Evolutionary conservation across 2,888 invertebrate genomes (phyloP), one percentile per base, ranked within the genome.

Genomic region (Pegoplata infirma): DNA sequence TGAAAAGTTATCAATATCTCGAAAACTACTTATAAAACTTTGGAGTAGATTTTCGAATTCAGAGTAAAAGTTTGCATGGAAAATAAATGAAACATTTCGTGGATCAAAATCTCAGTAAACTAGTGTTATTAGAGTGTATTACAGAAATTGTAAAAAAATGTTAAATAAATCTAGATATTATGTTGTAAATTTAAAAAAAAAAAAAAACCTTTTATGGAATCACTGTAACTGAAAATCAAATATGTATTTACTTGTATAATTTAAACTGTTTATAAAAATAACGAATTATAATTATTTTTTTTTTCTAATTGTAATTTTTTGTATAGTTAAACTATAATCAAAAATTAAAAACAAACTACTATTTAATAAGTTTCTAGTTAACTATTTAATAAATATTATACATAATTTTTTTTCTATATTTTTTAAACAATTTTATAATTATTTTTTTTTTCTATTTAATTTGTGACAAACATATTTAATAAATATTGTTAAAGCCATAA

Each of bases 161-260:
- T 3, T 2, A 59, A 47, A 17, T 28, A 47, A 12, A 49, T 23
- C 1, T 47, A 6, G 3, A 25, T 44, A 61, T 32, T 36, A n/a
- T 58, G 14, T 49, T 68, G 56, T 58, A 68, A 47, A 56, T 36
- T 56, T 14, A 44, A 44, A 76, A 67, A 79, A 73, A 63, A 59
- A 82, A 64, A 79, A 81, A 59, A 82, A 80, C 49, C 44, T 67
- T 40, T 67, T 47, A 53, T 53, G 75, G 75, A 80, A 80, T 80
- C 80, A 76, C 68, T 58, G 72, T 59, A 76, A 80, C 80, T 76
- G 80, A 76, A 73, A 73, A 80, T 80, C 76, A 76, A 79, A 79
- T 75, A 28, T 49, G 4, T 40, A 56, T n/a, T n/a, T n/a, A n/a
- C n/a, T n/a, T n/a, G n/a, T n/a, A 40, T 10, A 32, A 56, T 55